These are phyloP conservation scores for Kryptopterus vitreolus DNA, from an alignment of 2,797 vertebrate species.

Conservation along the genomic window DNA sequence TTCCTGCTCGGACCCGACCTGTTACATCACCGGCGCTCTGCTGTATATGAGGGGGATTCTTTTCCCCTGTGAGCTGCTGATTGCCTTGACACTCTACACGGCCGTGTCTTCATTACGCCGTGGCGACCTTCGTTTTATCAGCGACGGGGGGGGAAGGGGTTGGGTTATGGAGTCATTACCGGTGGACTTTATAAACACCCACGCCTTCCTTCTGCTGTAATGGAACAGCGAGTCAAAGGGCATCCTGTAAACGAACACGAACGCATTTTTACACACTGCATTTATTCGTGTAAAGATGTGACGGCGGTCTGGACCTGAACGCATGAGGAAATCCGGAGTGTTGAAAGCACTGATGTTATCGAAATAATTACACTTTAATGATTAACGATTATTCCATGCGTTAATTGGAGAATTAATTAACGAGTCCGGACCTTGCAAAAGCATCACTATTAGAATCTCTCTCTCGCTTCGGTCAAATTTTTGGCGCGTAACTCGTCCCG, in stretches of 20 bases:
- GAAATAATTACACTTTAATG: too few species aligned
- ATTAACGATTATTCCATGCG: too few species aligned
- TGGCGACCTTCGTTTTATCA: constrained; percentile 44
- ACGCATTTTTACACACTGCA: constrained; percentile 7
- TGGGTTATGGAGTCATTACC: constrained; percentile 20
- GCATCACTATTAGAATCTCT: too few species aligned
- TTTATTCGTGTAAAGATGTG: constrained; percentile 12
- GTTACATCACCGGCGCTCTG: constrained; percentile 49
- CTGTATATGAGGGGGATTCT: not conserved
- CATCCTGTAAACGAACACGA: constrained; percentile 29
- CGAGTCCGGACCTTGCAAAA: too few species aligned
- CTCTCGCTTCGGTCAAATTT: too few species aligned
- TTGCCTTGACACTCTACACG: constrained; percentile 9
- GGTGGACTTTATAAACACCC: not conserved
- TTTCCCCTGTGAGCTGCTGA: constrained; percentile 37
- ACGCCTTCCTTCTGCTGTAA: constrained; percentile 4
- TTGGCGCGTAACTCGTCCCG: too few species aligned
- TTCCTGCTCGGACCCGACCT: constrained; percentile 43
- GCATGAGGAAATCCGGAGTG: not conserved
- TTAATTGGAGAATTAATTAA: too few species aligned
- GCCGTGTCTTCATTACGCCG: constrained; percentile 37
- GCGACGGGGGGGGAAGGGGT: constrained; percentile 11
- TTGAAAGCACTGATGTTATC: too few species aligned
- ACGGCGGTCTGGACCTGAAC: not conserved
- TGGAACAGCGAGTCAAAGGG: constrained; percentile 39